Evolutionary conservation across 2,113 vertebrate species (phyloP), one percentile per base, ranked within the genome.

Genomic region (Zingel zingel): DNA sequence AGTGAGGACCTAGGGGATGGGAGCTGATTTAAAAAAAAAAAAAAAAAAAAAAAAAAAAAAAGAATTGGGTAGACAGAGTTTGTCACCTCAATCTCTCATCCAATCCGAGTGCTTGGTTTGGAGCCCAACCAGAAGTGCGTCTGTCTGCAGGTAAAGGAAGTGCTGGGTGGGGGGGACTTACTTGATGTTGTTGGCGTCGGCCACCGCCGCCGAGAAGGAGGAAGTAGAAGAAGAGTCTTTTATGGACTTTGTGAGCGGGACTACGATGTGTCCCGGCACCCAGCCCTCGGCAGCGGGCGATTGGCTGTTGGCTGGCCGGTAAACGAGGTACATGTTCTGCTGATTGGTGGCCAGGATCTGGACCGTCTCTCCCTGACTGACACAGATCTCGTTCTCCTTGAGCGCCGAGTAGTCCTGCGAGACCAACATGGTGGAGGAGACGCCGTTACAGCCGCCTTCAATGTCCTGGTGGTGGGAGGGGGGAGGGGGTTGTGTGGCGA

Each of bases 291-390:
- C 98, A 0, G 98, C 97, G 0, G 98, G 98, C 14, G 97, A 99
- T 8, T 95, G 96, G 92, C 96, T 97, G 0, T 97, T 96, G 63
- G 98, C 97, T 0, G 97, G 96, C 77, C 98, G 97, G 95, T 96
- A 98, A 56, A 99, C 98, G 84, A 99, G 97, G 95, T 95, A 98
- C 98, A 99, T 99, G 94, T 98, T 99, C 95, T 99, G 98, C 96
- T 99, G 98, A 92, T 99, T 99, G 94, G 97, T 89, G 90, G 98
- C 96, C 85, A 99, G 96, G 92, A 99, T 94, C 91, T 99, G 98
- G 77, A 99, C 97, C 71, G 96, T 94, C 94, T 99, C 97, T 19
- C 98, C 98, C 92, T 98, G 97, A 82, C 95, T 96, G 86, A 99
- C 97, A 80, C 96, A 97, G 87, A 99, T 97, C 93, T 99, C 98